Evolutionary conservation across 2,113 vertebrate genomes (phyloP), one percentile per base, ranked within the genome.

Genomic region (Hyla sarda): DNA sequence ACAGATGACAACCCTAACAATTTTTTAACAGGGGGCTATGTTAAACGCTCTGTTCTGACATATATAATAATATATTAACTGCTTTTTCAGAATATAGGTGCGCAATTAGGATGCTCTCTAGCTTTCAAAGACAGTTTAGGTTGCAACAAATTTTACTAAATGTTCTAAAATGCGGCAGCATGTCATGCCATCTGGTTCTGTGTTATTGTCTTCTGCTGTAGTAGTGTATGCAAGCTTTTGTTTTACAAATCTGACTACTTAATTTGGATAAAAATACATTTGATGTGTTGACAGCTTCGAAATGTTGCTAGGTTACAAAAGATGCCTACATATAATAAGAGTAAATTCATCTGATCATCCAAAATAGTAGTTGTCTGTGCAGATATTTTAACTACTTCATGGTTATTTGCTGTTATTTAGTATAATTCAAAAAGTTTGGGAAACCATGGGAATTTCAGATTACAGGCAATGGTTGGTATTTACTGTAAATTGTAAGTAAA

Each of bases 211-310:
- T 71, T 71, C 30, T 69, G 65, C 14, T 41, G 67, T 71, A 23
- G 34, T 71, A 71, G 67, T 71, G 19, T 71, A 37, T 69, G 14
- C 32, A 11, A 11, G 67, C 34, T 41, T 41, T 23, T 71, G 67
- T 37, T 9, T 32, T 71, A 71, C 67, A 71, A 71, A 71, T 41
- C 32, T 71, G 34, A 71, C 32, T 71, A 71, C 34, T 71, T 71
- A 6, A 41, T 71, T 71, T 71, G 67, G 67, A 23, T 71, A 71
- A 71, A 71, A 71, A 71, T 71, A 71, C 67, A 71, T 71, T 41
- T 71, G 32, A 71, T 71, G 34, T 71, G 67, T 71, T 71, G 67
- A 71, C 67, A 71, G 67, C 67, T 23, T 12, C 0, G 21, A 37
- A 71, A 71, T 41, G 67, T 71, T 71, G 32, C 67, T 71, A 71